Conservation (phyloP, 2,888 invertebrate genomes). For the Petrophora chlorosata region DNA sequence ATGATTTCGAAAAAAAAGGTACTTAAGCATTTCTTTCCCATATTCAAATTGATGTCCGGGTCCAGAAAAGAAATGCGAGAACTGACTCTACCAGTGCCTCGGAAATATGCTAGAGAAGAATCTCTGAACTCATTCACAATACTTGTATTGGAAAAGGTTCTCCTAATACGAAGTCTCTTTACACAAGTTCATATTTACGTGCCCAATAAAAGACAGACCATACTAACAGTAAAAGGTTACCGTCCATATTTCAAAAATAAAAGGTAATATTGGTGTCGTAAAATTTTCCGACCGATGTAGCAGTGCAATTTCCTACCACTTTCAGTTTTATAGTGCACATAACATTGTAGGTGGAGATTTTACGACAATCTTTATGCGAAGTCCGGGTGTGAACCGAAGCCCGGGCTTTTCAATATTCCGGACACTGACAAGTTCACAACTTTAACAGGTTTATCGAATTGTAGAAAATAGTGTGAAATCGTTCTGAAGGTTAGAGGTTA, state of each 20-base stretch:
- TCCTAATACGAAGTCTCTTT: not conserved
- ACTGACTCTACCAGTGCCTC: no score
- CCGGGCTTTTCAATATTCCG: conserved; percentile 20
- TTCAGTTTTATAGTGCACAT: conserved; percentile 31
- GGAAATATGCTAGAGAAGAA: no score
- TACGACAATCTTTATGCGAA: conserved; percentile 32
- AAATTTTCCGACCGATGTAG: conserved; percentile 25
- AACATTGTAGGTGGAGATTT: conserved; percentile 34
- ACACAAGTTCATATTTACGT: not conserved
- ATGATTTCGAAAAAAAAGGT: no score
- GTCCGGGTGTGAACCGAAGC: conserved; percentile 9
- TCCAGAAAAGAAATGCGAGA: no score
- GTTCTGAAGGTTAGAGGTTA: no score
- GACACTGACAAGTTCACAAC: conserved; percentile 12
- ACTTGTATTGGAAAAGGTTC: not conserved
- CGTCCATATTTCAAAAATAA: conserved; percentile 23
- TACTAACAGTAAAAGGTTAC: conserved; percentile 8
- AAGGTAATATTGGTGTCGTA: conserved; percentile 22
- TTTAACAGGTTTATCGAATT: conserved; percentile 14
- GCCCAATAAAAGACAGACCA: conserved; percentile 8
- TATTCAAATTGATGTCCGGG: no score
- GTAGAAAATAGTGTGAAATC: no score
- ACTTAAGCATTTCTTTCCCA: no score
- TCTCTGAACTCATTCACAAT: no score
- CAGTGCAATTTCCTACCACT: conserved; percentile 27